A percentile compares a stretch with the other conserved stretches of the same genome.
Conservation (phyloP, 2,113 vertebrate genomes). For the Diphyllodes magnificus region DNA sequence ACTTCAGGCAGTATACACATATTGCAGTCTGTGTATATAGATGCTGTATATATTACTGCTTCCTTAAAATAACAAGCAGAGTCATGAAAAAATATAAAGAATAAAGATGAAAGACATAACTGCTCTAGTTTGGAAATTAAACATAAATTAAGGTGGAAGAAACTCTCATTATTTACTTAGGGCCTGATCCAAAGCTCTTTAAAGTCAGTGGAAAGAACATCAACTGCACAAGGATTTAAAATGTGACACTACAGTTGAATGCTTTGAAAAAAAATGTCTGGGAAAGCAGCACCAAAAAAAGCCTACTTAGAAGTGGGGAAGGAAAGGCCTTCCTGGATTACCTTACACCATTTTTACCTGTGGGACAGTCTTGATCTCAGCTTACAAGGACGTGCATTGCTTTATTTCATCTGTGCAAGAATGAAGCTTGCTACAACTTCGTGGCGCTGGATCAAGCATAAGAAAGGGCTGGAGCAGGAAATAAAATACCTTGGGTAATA, state of each 20-base stretch:
- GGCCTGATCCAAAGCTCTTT: constrained; percentile 8
- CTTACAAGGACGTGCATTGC: neutral
- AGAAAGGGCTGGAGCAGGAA: neutral
- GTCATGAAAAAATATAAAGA: constrained; percentile 38
- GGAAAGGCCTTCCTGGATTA: neutral
- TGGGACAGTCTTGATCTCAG: neutral
- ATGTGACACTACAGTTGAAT: neutral
- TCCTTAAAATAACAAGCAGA: constrained; percentile 66
- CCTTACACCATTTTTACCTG: neutral
- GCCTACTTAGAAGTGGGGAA: neutral
- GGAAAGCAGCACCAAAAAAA: neutral
- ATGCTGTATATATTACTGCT: constrained; percentile 53
- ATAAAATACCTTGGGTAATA: neutral
- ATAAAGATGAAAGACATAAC: constrained; percentile 54
- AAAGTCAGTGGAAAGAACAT: constrained; percentile 2
- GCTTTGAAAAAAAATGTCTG: neutral
- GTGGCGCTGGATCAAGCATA: neutral
- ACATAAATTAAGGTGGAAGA: constrained; percentile 46
- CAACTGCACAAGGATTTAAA: neutral
- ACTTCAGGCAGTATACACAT: constrained; percentile 24
- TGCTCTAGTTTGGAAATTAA: constrained; percentile 39
- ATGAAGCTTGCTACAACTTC: neutral
- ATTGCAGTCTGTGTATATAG: constrained; percentile 37
- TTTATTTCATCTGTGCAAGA: neutral
- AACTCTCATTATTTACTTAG: constrained; percentile 48